A percentile compares a stretch with the other conserved stretches of the same genome.
These are phyloP conservation scores for Cyphomyrmex costatus DNA, from an alignment of 1,140 invertebrate species.

Conservation along the genomic window DNA sequence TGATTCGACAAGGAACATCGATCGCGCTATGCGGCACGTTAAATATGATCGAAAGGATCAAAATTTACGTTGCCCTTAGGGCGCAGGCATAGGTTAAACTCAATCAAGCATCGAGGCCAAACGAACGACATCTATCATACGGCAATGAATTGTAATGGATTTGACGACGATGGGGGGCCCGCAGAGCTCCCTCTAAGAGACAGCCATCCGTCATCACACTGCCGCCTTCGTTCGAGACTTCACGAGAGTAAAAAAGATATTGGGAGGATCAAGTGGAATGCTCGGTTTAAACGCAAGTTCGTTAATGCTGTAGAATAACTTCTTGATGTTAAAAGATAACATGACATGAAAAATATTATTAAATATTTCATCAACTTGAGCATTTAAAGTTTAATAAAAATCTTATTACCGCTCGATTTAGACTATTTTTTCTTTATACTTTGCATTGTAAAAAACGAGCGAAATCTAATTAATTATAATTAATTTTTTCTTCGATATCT, in stretches of 20 bases:
- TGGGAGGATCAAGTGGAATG: slow-evolving; percentile 24
- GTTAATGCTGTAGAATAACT: slow-evolving; percentile 27
- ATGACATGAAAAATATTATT: slow-evolving; percentile 16
- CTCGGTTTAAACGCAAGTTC: slow-evolving; percentile 49
- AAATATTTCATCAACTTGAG: background rate
- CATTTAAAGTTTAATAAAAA: background rate
- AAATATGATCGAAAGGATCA: slow-evolving; percentile 70
- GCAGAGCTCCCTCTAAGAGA: slow-evolving; percentile 69
- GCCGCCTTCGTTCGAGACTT: slow-evolving; percentile 61
- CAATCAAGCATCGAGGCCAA: slow-evolving; percentile 75
- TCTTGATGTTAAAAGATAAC: slow-evolving; percentile 15
- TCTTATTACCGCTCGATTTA: no score
- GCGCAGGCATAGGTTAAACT: slow-evolving; percentile 69
- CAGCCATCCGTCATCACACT: slow-evolving; percentile 76
- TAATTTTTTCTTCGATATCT: background rate
- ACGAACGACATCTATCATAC: slow-evolving; percentile 77
- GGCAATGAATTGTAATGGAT: slow-evolving; percentile 77
- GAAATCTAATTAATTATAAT: no score
- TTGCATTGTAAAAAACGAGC: no score
- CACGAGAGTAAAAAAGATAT: slow-evolving; percentile 23
- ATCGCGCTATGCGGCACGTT: slow-evolving; percentile 63
- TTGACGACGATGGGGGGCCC: slow-evolving; percentile 59
- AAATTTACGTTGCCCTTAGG: slow-evolving; percentile 64
- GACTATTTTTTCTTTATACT: no score
- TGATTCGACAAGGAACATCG: slow-evolving; percentile 63